These are phyloP conservation scores for Pseudococcus viburni DNA, from an alignment of 2,888 invertebrate genomes.

Conservation along the genomic window DNA sequence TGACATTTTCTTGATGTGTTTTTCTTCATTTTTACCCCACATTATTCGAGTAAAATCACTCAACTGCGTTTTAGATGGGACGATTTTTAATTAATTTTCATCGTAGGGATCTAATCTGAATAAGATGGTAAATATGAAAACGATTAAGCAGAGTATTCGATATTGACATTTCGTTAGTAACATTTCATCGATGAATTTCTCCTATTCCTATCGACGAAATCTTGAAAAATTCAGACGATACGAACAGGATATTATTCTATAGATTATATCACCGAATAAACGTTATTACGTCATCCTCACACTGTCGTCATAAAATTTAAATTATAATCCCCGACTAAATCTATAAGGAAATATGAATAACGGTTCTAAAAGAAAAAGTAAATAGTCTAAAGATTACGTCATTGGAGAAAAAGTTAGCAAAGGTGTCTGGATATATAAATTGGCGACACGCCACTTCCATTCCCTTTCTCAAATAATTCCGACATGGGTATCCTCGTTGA, in stretches of 20 bases:
- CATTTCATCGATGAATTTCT: neutral
- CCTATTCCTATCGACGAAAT: neutral
- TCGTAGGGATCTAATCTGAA: neutral
- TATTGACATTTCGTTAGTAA: neutral
- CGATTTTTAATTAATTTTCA: neutral
- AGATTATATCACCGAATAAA: neutral
- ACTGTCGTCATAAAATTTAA: too few relatives aligned
- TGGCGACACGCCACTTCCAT: constrained; percentile 11
- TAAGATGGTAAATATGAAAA: neutral
- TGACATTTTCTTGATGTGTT: neutral
- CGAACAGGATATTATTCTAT: neutral
- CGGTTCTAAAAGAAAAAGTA: neutral
- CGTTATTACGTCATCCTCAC: neutral
- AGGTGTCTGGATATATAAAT: constrained; percentile 6
- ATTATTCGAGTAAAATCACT: neutral
- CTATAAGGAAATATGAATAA: neutral
- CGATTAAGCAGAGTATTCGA: too few relatives aligned
- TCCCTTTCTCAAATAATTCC: neutral
- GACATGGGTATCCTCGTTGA: neutral
- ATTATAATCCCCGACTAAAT: too few relatives aligned
- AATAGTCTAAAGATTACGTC: neutral
- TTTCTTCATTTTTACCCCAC: neutral
- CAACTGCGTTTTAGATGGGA: neutral
- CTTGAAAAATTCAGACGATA: neutral
- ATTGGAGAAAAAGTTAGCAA: neutral